Evolutionary conservation across 2,113 vertebrate genomes (phyloP), one percentile per base, ranked within the genome.

Genomic region (Chloropsis cyanopogon): DNA sequence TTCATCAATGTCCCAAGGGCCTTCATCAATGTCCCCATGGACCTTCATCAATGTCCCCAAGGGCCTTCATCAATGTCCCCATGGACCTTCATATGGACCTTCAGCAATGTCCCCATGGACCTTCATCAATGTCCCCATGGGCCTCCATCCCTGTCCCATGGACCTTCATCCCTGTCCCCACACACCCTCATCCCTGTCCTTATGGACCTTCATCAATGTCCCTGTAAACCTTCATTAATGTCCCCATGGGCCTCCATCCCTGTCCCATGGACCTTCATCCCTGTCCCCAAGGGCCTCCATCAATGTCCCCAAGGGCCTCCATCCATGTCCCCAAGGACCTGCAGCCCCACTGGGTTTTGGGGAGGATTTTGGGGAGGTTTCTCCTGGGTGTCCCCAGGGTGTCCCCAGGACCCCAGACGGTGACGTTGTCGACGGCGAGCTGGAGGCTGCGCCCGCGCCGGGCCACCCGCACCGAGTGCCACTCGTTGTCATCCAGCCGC

Each of bases 371-470:
- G n/a, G n/a, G n/a, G n/a, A n/a, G n/a, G n/a, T n/a, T n/a, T n/a
- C n/a, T n/a, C 2, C 68, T 4, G 39, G 56, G n/a, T 69, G 1
- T 14, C 60, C n/a, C n/a, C 4, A n/a, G n/a, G n/a, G 5, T 5
- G 69, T 14, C 49, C 59, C 81, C 68, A 3, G 0, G 7, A 22
- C 82, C 41, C n/a, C 1, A 5, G 13, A 88, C 85, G 66, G 85
- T 88, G 86, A 80, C 76, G 66, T 88, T 88, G 86, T 88, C 86
- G 1, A 88, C 86, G 42, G 86, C 44, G 59, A 88, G 86, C 76
- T 88, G 86, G 26, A 88, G 86, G 86, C 86, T 88, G 59, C 86
- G 86, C 66, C 86, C 86, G 26, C 86, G 86, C 76, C 86, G 86
- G 25, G 77, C 66, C 76, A 88, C 86, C 16, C 86, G 86, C 86